Evolutionary conservation across 2,113 vertebrate genomes (phyloP), one percentile per base, ranked within the genome.

Genomic region (Leucosticte australis): DNA sequence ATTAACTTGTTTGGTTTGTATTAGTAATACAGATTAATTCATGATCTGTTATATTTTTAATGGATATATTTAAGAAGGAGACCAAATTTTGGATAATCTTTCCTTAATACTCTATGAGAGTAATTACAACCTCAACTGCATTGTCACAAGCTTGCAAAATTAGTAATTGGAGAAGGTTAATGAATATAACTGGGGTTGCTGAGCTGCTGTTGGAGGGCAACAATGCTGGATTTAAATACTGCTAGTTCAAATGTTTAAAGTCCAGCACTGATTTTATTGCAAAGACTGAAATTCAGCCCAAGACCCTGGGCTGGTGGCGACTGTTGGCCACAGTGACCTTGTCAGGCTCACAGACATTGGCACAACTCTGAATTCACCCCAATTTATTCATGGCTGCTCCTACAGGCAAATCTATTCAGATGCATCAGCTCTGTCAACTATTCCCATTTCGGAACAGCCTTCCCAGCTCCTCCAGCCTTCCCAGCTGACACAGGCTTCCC

Each of bases 391-490:
- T 11, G 41, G 49, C 56, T 83, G 46, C 11, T 95, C 71, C 90
- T 78, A 35, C 56, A 70, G 80, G 69, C 56, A 87, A 79, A 87
- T 62, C 73, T 37, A 27, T 74, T 75, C 77, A 26, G 75, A 50
- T 47, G 27, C 23, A 76, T 71, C 76, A 47, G 28, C 21, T 80
- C 70, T 83, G 90, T 52, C 76, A 96, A 52, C 62, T 89, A 33
- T 90, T 94, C 88, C 88, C 73, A 35, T 8, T 53, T 87, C 85
- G 56, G 50, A 83, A 42, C 46, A 59, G 69, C 75, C n/a, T n/a
- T 94, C 90, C 76, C 59, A 78, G 50, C 55, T 89, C 70, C 91
- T 90, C 74, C 95, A 89, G 57, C 83, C 57, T 91, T 82, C 88
- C 86, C 92, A 39, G 88, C 68, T 89, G 89, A 68, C 87, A 55